Evolutionary conservation across 2,888 invertebrate genomes (phyloP).

Genomic region (Criorhina ranunculi): DNA sequence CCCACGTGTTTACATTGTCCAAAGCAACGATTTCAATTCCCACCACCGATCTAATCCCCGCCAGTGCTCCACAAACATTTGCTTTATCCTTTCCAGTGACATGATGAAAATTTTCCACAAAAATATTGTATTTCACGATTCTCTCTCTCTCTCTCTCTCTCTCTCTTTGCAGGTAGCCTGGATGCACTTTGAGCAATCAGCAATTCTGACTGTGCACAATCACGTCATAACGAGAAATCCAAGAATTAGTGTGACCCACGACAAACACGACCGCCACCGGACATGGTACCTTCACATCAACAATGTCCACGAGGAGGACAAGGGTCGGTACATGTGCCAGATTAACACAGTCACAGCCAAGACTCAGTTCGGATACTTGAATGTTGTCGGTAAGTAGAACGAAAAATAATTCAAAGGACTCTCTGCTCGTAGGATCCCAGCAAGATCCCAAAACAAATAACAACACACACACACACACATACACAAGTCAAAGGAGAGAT

Average conservation of each 20-base stretch:
- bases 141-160: conserved; percentile 13
- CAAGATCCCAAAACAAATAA: conserved; percentile 47
- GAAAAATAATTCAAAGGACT: conserved; percentile 10
- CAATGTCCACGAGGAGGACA: conserved; percentile 95
- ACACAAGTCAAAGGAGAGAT: conserved; percentile 48
- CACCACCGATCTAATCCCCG: conserved; percentile 7
- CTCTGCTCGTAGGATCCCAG: conserved; percentile 26
- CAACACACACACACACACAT: too few relatives aligned
- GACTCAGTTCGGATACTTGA: conserved; percentile 95
- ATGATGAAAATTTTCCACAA: conserved; percentile 16
- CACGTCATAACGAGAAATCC: conserved; percentile 97
- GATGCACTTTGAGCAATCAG: conserved; percentile 98
- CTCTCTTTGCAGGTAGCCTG: conserved; percentile 92
- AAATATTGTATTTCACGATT: conserved; percentile 10
- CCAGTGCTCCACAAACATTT: conserved; percentile 52
- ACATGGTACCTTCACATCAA: conserved; percentile 97
- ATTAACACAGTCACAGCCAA: conserved; percentile 96
- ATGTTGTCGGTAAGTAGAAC: conserved; percentile 93
- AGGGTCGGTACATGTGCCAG: conserved; percentile 97
- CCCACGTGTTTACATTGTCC: conserved; percentile 51
- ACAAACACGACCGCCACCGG: conserved; percentile 92
- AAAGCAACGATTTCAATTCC: conserved; percentile 20
- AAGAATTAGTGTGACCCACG: conserved; percentile 95
- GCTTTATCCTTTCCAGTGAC: conserved; percentile 33
- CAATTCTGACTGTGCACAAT: conserved; percentile 96